Conservation (phyloP, 2,888 invertebrate species). For the Polyommatus icarus region DNA sequence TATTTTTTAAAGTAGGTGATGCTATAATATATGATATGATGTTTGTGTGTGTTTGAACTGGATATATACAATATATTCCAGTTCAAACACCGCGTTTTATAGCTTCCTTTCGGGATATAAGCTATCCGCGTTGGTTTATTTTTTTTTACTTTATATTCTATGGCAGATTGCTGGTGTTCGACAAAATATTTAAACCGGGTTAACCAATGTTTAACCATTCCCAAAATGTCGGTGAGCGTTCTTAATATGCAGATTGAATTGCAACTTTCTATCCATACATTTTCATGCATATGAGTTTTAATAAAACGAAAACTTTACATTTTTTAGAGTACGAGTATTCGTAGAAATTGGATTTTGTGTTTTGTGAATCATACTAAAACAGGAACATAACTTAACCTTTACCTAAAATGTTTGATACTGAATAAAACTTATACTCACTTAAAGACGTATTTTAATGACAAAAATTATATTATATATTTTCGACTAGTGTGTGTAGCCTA, state of each 20-base stretch:
- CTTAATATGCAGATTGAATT: conserved; percentile 21
- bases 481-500: conserved; percentile 1
- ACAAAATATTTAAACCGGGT: background rate
- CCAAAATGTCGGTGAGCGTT: conserved; percentile 16
- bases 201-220: conserved; percentile 22
- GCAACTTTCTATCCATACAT: conserved; percentile 15
- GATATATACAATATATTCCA: too few relatives aligned
- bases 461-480: background rate
- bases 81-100: background rate
- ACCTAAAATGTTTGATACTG: too few relatives aligned
- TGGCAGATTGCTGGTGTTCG: conserved; percentile 1
- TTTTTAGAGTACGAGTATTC: conserved; percentile 10
- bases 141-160: background rate
- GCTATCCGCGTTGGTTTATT: background rate
- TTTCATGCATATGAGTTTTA: conserved; percentile 13
- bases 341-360: background rate
- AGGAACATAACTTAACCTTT: too few relatives aligned
- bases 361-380: background rate
- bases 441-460: too few relatives aligned
- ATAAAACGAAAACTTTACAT: conserved; percentile 4
- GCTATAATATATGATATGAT: too few relatives aligned
- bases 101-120: background rate
- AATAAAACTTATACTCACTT: too few relatives aligned
- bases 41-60: too few relatives aligned
- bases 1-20: too few relatives aligned